A percentile compares a stretch with the other conserved stretches of the same genome.
phyloP scores from a whole-genome alignment of 1,140 invertebrate genomes.

The Aphelinus certus region DNA sequence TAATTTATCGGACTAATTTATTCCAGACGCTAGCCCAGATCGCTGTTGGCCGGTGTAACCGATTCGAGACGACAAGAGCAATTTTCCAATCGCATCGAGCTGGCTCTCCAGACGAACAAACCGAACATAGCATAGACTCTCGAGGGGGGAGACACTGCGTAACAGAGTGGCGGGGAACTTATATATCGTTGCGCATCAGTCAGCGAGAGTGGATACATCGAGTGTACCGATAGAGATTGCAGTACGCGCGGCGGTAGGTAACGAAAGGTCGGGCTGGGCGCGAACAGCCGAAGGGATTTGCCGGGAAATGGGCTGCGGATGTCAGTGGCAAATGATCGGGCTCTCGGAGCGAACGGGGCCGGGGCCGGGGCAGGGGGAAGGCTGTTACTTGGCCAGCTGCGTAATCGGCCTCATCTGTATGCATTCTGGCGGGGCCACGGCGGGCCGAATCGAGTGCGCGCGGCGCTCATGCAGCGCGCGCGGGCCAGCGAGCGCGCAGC shows the following conservation, averaged over 20 bases:
- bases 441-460: constrained; percentile 36
- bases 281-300: constrained; percentile 35
- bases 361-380: background rate
- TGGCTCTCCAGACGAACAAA: no score
- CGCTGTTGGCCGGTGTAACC: no score
- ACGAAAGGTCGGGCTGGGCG: constrained; percentile 3
- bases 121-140: no score
- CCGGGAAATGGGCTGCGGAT: constrained; percentile 39
- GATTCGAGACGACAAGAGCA: no score
- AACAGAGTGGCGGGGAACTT: constrained; percentile 6
- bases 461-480: background rate
- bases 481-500: background rate
- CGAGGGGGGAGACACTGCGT: background rate
- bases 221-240: background rate
- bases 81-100: no score
- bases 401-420: constrained; percentile 51
- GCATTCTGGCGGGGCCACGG: constrained; percentile 41
- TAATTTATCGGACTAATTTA: no score
- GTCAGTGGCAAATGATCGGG: constrained; percentile 47
- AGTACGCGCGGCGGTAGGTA: background rate
- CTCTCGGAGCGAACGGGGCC: no score
- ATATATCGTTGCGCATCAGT: background rate
- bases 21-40: no score
- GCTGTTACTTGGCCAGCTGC: background rate
- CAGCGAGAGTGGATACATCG: background rate